These are phyloP conservation scores for Cyclophora punctaria DNA, from an alignment of 2,888 invertebrate species.

Conservation along the genomic window DNA sequence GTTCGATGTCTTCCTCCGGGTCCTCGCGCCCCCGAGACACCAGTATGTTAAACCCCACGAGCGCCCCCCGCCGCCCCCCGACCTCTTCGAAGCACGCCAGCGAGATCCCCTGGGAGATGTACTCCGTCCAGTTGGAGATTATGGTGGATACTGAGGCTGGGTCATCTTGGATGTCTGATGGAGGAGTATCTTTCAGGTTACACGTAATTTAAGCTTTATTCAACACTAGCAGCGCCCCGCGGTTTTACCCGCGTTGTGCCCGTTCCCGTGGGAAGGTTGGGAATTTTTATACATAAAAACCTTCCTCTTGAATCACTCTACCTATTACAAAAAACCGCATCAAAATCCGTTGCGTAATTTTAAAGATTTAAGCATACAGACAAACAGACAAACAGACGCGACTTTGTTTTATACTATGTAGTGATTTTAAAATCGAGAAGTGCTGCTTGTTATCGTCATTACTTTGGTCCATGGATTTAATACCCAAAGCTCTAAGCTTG, in stretches of 20 bases:
- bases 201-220: too few species aligned
- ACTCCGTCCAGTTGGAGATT: slow-evolving; percentile 40
- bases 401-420: too few species aligned
- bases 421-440: too few species aligned
- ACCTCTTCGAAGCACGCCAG: slow-evolving; percentile 49
- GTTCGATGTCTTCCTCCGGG: slow-evolving; percentile 15
- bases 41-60: slow-evolving; percentile 50
- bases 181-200: not conserved
- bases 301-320: not conserved
- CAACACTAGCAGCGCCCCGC: not conserved
- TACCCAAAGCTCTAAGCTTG: too few species aligned
- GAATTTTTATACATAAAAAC: too few species aligned
- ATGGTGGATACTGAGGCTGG: slow-evolving; percentile 43
- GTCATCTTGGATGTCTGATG: slow-evolving; percentile 19
- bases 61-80: slow-evolving; percentile 35
- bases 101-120: slow-evolving; percentile 35
- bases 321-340: not conserved
- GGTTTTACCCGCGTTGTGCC: not conserved
- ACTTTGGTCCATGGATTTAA: too few species aligned
- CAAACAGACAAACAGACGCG: too few species aligned
- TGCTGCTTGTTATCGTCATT: too few species aligned
- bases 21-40: slow-evolving; percentile 18
- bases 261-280: not conserved
- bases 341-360: too few species aligned
- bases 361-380: too few species aligned